Evolutionary conservation across 2,888 invertebrate species (phyloP), one percentile per base, ranked within the genome.

Genomic region (Ephialtes manifestator): DNA sequence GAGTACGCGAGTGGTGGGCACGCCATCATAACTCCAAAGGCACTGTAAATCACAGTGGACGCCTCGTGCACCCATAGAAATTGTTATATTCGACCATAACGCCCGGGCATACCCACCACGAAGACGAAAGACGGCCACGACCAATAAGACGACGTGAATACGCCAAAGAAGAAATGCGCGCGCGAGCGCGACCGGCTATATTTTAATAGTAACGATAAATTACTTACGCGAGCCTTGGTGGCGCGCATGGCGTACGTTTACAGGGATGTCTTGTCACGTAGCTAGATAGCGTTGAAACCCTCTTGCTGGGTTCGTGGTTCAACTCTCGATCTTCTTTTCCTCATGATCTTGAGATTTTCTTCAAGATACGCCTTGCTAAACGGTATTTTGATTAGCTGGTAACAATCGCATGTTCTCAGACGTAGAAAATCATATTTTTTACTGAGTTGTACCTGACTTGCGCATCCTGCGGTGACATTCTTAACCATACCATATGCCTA

Each of bases 151-250:
- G 53, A 63, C 35, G 60, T 58, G 79, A 48, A 39, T 58, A 70
- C 28, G 63, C 67, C 31, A 31, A 65, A 71, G 75, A 46, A 31
- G 68, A 65, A 60, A 71, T 65, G 70, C 70, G 63, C 60, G 35
- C 79, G 71, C 67, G 35, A 71, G 71, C 67, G 81, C 89, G 89
- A 67, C 78, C 86, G 88, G 91, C 90, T 90, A 92, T 93, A 92
- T 91, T 93, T 93, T 93, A 93, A 93, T 93, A 91, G 92, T 92
- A 90, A 92, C 93, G 89, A 92, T 93, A 93, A 93, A 93, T 93
- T 91, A 93, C 89, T 90, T 88, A 90, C 88, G 89, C 88, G 89
- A 89, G 90, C 71, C 71, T 80, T 28, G 68, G 68, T 46, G 87
- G 88, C 89, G 90, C 89, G 90, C 90, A 5, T 90, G 89, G 90